Evolutionary conservation across 2,113 vertebrate species (phyloP).

Genomic region (Piaya cayana): DNA sequence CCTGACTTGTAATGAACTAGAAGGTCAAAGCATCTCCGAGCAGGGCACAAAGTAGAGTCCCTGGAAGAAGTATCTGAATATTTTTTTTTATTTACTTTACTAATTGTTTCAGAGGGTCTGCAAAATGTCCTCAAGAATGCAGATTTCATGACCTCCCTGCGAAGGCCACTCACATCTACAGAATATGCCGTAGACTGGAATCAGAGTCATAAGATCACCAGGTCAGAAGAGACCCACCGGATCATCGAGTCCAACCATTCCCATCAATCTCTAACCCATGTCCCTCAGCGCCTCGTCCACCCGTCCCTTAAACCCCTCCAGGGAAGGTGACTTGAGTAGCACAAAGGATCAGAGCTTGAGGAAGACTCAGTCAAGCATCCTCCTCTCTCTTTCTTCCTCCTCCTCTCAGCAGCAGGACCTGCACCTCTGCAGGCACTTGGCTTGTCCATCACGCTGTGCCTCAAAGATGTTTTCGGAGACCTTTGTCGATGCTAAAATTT

Average conservation of each 20-base stretch:
- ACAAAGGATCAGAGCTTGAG: neutral
- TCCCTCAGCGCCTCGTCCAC: too few relatives aligned
- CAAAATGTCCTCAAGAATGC: conserved; percentile 56
- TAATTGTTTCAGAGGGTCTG: conserved; percentile 72
- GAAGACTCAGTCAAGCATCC: neutral
- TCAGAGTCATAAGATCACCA: too few relatives aligned
- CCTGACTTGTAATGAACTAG: conserved; percentile 78
- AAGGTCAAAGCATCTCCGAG: conserved; percentile 71
- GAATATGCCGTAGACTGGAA: neutral
- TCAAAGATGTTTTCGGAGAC: neutral
- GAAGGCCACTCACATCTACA: conserved; percentile 42
- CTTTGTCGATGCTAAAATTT: neutral
- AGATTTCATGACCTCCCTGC: conserved; percentile 39
- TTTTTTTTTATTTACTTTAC: conserved; percentile 63
- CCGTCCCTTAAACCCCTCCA: too few relatives aligned
- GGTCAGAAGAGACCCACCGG: too few relatives aligned
- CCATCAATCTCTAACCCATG: too few relatives aligned
- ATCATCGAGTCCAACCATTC: too few relatives aligned
- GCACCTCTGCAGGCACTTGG: neutral
- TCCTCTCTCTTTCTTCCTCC: neutral
- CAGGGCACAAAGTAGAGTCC: conserved; percentile 36
- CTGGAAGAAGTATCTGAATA: neutral
- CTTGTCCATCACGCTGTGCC: neutral
- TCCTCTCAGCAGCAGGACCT: neutral
- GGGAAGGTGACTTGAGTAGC: too few relatives aligned